phyloP scores from a whole-genome alignment of 2,888 invertebrate species.

The Piscicola geometra region DNA sequence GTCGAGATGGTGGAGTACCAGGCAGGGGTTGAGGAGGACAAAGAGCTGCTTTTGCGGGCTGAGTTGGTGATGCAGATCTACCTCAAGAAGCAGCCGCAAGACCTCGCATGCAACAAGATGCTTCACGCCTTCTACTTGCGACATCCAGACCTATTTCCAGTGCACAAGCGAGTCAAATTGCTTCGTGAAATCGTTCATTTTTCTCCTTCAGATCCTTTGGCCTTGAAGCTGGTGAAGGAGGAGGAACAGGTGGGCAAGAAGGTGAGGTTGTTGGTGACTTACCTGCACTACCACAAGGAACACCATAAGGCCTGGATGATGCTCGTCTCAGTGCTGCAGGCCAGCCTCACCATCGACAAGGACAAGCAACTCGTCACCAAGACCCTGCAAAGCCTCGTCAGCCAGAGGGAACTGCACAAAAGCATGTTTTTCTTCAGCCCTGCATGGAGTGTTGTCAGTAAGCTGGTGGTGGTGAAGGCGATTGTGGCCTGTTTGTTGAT shows the following conservation, averaged over 20 bases:
- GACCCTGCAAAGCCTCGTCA: neutral
- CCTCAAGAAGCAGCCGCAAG: neutral
- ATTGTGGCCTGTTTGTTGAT: slow-evolving; percentile 16
- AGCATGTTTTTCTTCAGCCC: neutral
- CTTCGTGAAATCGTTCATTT: neutral
- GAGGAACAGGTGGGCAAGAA: neutral
- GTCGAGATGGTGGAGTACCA: slow-evolving; percentile 26
- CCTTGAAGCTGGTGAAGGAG: neutral
- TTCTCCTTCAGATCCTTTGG: neutral
- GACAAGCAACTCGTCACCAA: neutral
- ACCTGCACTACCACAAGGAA: neutral
- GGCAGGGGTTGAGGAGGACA: neutral
- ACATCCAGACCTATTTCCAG: neutral
- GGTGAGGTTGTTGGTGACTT: neutral
- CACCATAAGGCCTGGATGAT: neutral
- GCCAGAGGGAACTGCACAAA: neutral
- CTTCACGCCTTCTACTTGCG: slow-evolving; percentile 10
- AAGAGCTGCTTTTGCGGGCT: neutral
- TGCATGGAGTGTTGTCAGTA: neutral
- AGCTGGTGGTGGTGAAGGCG: slow-evolving; percentile 15
- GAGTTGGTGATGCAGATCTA: slow-evolving; percentile 19
- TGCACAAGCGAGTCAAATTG: neutral
- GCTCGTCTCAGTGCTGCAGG: neutral
- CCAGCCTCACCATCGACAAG: neutral
- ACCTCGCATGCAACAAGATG: slow-evolving; percentile 6